Evolutionary conservation across 2,797 vertebrate genomes (phyloP).

Genomic region (Tapirus indicus): DNA sequence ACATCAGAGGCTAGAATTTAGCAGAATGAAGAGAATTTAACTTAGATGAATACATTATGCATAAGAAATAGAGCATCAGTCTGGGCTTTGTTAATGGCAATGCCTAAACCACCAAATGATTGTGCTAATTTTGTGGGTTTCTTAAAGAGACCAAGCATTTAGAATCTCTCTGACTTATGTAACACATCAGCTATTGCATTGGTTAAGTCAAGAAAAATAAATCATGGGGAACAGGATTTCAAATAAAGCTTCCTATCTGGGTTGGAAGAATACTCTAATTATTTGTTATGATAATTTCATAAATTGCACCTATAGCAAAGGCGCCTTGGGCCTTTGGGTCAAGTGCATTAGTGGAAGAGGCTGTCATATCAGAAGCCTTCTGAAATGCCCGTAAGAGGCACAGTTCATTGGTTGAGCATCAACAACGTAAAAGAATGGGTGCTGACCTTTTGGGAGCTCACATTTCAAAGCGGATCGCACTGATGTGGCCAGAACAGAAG

Average conservation of each 20-base stretch:
- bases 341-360: background rate
- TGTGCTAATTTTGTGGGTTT: constrained; percentile 77
- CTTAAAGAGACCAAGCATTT: constrained; percentile 72
- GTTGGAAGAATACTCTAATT: background rate
- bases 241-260: constrained; percentile 17
- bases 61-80: constrained; percentile 63
- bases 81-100: constrained; percentile 69
- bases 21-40: constrained; percentile 67
- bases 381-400: background rate
- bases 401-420: background rate
- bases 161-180: constrained; percentile 12
- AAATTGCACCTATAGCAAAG: background rate
- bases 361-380: background rate
- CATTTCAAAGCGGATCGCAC: constrained; percentile 1
- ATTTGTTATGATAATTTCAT: constrained; percentile 21
- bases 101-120: constrained; percentile 72
- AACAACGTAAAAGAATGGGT: background rate
- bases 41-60: constrained; percentile 60
- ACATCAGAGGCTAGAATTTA: constrained; percentile 62
- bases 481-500: background rate
- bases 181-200: constrained; percentile 20
- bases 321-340: background rate
- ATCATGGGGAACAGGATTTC: background rate
- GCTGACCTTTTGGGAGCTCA: constrained; percentile 48
- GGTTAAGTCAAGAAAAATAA: constrained; percentile 34